Evolutionary conservation across 2,888 invertebrate species (phyloP).

Genomic region (Melanotus villosus): DNA sequence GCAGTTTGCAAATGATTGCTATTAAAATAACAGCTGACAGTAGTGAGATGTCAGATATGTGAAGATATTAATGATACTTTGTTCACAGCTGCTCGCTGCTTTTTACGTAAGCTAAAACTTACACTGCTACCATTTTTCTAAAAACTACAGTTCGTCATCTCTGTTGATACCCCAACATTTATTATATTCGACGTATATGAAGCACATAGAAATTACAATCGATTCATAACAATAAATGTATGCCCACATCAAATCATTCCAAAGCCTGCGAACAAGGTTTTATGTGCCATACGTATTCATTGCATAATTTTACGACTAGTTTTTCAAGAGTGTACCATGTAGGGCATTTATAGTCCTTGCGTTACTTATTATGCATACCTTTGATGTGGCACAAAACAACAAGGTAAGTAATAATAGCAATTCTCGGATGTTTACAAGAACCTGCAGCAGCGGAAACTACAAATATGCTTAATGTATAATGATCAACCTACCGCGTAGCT

Average conservation of each 20-base stretch:
- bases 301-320: neutral
- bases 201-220: too few relatives aligned
- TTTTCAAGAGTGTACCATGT: constrained; percentile 14
- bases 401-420: constrained; percentile 15
- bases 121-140: too few relatives aligned
- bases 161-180: too few relatives aligned
- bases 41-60: too few relatives aligned
- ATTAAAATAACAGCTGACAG: too few relatives aligned
- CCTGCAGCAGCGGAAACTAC: constrained; percentile 22
- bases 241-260: neutral
- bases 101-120: too few relatives aligned
- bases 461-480: constrained; percentile 16
- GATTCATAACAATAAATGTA: neutral
- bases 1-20: too few relatives aligned
- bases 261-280: neutral
- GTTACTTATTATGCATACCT: constrained; percentile 18
- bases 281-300: neutral
- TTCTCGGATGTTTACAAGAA: constrained; percentile 14
- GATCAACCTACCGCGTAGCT: neutral
- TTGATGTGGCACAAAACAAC: constrained; percentile 16
- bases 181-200: too few relatives aligned
- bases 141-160: too few relatives aligned
- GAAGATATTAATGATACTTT: too few relatives aligned
- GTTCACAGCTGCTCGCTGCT: too few relatives aligned
- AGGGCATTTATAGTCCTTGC: constrained; percentile 15